phyloP scores from a whole-genome alignment of 2,113 vertebrate genomes.

The Siniperca knerii region DNA sequence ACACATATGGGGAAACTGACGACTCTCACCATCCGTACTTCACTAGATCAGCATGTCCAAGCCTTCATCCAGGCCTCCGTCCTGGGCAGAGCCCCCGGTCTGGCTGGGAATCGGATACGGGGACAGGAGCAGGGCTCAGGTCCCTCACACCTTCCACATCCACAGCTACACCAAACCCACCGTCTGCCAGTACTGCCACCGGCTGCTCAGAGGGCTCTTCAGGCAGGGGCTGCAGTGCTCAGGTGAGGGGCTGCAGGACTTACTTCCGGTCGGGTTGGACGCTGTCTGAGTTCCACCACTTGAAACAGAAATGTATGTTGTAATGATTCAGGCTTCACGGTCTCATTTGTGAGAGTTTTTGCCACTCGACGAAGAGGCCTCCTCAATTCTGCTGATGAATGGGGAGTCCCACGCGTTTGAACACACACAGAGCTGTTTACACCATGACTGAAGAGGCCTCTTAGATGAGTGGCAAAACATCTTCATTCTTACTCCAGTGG shows the following conservation, averaged over 20 bases:
- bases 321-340: no score
- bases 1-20: neutral
- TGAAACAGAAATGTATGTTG: no score
- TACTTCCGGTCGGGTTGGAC: neutral
- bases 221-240: constrained; percentile 92
- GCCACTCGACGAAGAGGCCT: no score
- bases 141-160: constrained; percentile 91
- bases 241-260: constrained; percentile 73
- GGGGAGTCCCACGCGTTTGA: no score
- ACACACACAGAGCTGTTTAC: no score
- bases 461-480: no score
- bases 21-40: neutral
- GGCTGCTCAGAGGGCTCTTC: constrained; percentile 90
- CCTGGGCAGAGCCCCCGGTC: constrained; percentile 84
- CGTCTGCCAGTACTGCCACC: constrained; percentile 88
- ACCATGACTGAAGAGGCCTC: no score
- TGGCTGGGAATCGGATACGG: constrained; percentile 82
- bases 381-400: no score
- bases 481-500: no score
- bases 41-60: constrained; percentile 82
- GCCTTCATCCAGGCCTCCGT: constrained; percentile 70
- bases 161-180: constrained; percentile 91
- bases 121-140: constrained; percentile 77
- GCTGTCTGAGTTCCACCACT: neutral
- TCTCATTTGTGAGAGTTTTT: no score